A percentile compares a stretch with the other conserved stretches of the same genome.
These are phyloP conservation scores for Synodontis membranacea DNA, from an alignment of 2,113 vertebrate species.

Conservation along the genomic window DNA sequence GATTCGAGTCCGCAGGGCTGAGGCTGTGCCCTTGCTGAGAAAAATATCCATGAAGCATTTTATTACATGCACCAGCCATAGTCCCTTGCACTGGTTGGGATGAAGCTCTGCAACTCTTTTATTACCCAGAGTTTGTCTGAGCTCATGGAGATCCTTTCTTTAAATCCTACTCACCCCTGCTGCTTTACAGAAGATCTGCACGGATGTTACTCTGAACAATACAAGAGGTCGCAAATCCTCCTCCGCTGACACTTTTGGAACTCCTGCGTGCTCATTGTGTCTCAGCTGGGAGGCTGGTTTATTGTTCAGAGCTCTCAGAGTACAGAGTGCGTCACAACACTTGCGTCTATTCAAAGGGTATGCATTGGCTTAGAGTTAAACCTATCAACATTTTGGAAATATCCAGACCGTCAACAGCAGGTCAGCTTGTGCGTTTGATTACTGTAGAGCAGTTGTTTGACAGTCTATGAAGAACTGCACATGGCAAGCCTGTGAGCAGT, in stretches of 20 bases:
- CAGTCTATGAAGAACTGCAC: not conserved
- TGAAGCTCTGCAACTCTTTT: constrained; percentile 13
- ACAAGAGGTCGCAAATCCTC: constrained; percentile 46
- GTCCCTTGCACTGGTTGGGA: constrained; percentile 11
- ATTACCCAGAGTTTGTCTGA: constrained; percentile 24
- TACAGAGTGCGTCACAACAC: constrained; percentile 25
- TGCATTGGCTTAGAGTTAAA: constrained; percentile 43
- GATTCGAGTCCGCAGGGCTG: constrained; percentile 33
- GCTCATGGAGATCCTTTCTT: constrained; percentile 35
- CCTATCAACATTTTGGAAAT: not conserved
- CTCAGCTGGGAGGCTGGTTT: constrained; percentile 41
- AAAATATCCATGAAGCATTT: constrained; percentile 38
- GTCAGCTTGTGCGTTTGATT: constrained; percentile 27
- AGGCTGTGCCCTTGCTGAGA: constrained; percentile 41
- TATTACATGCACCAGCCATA: constrained; percentile 29
- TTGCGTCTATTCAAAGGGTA: constrained; percentile 42
- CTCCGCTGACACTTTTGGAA: constrained; percentile 37
- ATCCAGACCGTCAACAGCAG: constrained; percentile 1
- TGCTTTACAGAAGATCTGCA: constrained; percentile 42
- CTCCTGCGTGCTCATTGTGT: constrained; percentile 42
- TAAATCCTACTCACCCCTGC: constrained; percentile 22
- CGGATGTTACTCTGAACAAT: constrained; percentile 45
- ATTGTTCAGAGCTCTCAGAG: constrained; percentile 18
- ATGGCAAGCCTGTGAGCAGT: not conserved
- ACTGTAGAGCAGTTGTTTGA: not conserved